Base-by-base conservation (phyloP, 2,113 vertebrate genomes). In the Todiramphus saurophagus region DNA sequence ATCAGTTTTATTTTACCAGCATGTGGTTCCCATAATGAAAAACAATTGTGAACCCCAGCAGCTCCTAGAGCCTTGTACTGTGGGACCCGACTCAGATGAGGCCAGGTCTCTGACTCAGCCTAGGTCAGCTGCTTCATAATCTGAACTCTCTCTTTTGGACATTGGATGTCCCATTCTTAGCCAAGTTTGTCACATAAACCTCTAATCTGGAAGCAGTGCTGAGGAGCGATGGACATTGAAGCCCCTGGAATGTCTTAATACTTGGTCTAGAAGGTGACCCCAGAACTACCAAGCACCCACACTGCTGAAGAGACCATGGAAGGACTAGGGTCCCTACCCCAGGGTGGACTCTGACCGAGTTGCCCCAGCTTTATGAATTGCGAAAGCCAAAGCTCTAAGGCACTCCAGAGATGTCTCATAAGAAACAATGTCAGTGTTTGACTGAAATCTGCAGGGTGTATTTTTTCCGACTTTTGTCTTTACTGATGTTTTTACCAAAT, bases 1-100 rank as follows among this genome's bases (percentile, higher is more conserved):
- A 79, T 85, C 48, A 68, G 48, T 74, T 93, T 88, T 83, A 24
- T 96, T 91, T 91, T 82, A 62, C 31, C 53, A 73, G 53, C 7
- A 5, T 89, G 51, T 59, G 44, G 63, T 93, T 92, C 50, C 39
- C 63, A 30, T 86, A 90, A 77, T 70, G 55, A 90, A 86, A 83
- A 92, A 27, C 55, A 73, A 7, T 63, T 66, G 50, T 88, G 85
- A 92, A 62, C 69, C 33, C 46, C 87, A 68, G 64, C 25, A 89
- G n/a, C 23, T 78, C 43, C 60, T 68, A 33, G 17, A 64, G 39
- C 31, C 50, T 70, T 74, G 18, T 62, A 33, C 15, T 74, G 7
- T 60, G 27, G 12, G 68, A 27, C 23, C 20, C 25, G 33, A 64
- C 51, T 78, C 39, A 60, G 11, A 13, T 60, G 60, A 68, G 46